A percentile compares a stretch with the other conserved stretches of the same genome.
Evolutionary conservation across 2,797 vertebrate genomes (phyloP).

Genomic region (Chromis chromis): DNA sequence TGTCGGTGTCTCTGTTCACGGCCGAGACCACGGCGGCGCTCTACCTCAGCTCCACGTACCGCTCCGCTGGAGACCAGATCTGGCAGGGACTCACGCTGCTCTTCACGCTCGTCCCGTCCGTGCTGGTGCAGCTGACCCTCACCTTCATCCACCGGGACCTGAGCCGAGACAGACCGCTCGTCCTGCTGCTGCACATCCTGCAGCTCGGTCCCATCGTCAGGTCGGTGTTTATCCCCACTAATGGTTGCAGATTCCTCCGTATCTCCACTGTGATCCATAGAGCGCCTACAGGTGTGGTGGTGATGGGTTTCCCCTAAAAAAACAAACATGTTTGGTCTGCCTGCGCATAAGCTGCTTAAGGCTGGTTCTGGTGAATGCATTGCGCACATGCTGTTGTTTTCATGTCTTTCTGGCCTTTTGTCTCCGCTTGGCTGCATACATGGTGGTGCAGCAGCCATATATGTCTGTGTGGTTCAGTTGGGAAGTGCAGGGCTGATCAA

Average conservation of each 20-base stretch:
- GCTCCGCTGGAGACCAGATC: slow-evolving; percentile 89
- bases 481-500: slow-evolving; percentile 50
- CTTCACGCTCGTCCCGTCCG: slow-evolving; percentile 93
- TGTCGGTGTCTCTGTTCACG: slow-evolving; percentile 93
- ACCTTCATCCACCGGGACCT: slow-evolving; percentile 97
- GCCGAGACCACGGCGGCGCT: slow-evolving; percentile 92
- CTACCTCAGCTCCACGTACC: slow-evolving; percentile 93
- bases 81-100: slow-evolving; percentile 95
- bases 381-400: slow-evolving; percentile 64
- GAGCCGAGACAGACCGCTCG: slow-evolving; percentile 92
- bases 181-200: slow-evolving; percentile 94
- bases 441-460: slow-evolving; percentile 17
- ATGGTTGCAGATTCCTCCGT: not conserved
- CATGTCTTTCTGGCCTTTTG: slow-evolving; percentile 37
- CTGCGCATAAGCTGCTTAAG: slow-evolving; percentile 29
- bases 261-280: not conserved
- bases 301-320: not conserved
- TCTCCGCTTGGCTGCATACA: slow-evolving; percentile 16
- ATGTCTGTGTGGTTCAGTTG: slow-evolving; percentile 25
- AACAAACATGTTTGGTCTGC: not conserved
- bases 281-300: slow-evolving; percentile 23
- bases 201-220: slow-evolving; percentile 96
- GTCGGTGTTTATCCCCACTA: slow-evolving; percentile 76
- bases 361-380: slow-evolving; percentile 20
- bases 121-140: slow-evolving; percentile 94